Evolutionary conservation across 2,113 vertebrate genomes (phyloP).

Genomic region (Oceanodroma tethys): DNA sequence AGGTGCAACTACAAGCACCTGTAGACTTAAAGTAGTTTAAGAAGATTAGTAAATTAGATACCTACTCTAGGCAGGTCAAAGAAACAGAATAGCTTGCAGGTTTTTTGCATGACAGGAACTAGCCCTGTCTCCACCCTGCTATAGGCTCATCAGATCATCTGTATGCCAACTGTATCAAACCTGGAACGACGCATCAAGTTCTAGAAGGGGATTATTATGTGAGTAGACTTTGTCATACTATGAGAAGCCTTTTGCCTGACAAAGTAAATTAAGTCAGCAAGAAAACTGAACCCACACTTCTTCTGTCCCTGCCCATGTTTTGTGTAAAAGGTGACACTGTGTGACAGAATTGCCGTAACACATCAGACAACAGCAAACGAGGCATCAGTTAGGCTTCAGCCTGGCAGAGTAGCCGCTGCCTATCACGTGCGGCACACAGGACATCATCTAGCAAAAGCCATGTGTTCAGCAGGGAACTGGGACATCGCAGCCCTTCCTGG

Average conservation of each 20-base stretch:
- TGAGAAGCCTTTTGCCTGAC: background rate
- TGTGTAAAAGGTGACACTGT: background rate
- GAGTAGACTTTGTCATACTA: background rate
- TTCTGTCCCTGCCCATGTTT: background rate
- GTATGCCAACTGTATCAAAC: background rate
- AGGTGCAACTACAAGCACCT: background rate
- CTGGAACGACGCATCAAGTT: background rate
- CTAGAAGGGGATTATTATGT: background rate
- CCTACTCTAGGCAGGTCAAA: background rate
- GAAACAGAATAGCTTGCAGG: background rate
- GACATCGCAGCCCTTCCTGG: background rate
- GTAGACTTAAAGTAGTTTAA: background rate
- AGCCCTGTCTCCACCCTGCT: background rate
- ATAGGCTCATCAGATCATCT: background rate
- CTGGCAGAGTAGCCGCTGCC: background rate
- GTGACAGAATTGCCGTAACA: background rate
- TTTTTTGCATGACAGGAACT: background rate
- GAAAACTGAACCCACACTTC: background rate
- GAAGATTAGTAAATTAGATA: background rate
- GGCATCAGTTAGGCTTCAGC: background rate
- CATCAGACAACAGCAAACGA: background rate
- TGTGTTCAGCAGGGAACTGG: background rate
- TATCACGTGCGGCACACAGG: background rate
- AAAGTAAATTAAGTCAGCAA: background rate
- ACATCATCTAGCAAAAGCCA: background rate